phyloP scores from a whole-genome alignment of 2,797 vertebrate genomes.

The Neosilurus mollespiculum region DNA sequence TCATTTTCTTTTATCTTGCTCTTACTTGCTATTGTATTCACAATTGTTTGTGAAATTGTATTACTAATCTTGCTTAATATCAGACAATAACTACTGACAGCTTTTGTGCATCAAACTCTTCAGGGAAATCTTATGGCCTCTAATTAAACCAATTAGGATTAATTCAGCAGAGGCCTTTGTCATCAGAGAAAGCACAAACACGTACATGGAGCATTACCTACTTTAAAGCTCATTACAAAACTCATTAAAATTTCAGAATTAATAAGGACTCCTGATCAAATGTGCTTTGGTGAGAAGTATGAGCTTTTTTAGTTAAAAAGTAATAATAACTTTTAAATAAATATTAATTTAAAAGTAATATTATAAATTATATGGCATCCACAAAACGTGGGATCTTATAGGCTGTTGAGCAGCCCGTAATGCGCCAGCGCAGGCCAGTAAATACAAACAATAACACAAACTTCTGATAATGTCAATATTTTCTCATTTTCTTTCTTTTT shows the following conservation, averaged over 20 bases:
- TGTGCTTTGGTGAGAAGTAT: constrained; percentile 41
- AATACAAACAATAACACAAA: no score
- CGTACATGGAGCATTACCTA: constrained; percentile 46
- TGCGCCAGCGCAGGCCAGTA: no score
- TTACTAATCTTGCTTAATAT: constrained; percentile 65
- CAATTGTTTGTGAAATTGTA: not conserved
- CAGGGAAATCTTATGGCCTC: constrained; percentile 59
- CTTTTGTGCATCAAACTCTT: constrained; percentile 62
- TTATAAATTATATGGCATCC: no score
- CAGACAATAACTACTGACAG: constrained; percentile 64
- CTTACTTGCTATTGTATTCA: constrained; percentile 23
- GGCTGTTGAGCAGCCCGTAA: no score
- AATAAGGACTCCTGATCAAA: constrained; percentile 58
- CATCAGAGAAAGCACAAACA: constrained; percentile 14
- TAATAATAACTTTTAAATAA: not conserved
- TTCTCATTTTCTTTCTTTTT: no score
- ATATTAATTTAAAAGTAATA: not conserved
- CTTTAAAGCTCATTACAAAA: constrained; percentile 71
- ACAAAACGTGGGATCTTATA: no score
- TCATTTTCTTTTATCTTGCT: not conserved
- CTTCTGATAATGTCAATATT: no score
- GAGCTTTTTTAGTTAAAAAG: constrained; percentile 16
- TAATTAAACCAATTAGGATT: constrained; percentile 79
- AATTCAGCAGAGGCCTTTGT: constrained; percentile 59
- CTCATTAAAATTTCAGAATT: constrained; percentile 74